A percentile compares a stretch with the other conserved stretches of the same genome.
Evolutionary conservation across 2,797 vertebrate genomes (phyloP).

Genomic region (Eulemur mongoz): DNA sequence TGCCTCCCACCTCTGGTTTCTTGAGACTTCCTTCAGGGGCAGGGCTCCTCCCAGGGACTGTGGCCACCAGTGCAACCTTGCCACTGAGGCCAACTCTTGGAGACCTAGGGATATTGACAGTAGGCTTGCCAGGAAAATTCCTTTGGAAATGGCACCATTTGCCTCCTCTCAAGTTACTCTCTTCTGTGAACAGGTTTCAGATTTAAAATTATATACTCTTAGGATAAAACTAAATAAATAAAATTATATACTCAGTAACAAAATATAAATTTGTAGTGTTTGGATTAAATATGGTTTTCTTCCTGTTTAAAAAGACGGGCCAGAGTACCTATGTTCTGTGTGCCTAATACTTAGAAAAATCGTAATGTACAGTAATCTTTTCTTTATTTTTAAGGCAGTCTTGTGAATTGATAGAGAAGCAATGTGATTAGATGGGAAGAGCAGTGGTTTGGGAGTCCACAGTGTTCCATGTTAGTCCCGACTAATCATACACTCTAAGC

Average conservation of each 20-base stretch:
- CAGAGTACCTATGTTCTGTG: background rate
- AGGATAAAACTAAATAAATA: too few relatives aligned
- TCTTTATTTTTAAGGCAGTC: background rate
- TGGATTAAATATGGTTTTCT: background rate
- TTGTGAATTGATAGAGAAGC: background rate
- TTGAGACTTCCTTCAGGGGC: background rate
- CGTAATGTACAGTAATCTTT: background rate
- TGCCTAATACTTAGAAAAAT: background rate
- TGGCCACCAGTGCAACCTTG: too few relatives aligned
- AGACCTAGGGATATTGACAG: background rate
- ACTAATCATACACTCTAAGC: background rate
- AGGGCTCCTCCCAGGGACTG: fast-evolving
- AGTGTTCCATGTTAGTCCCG: background rate
- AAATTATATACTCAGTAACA: background rate
- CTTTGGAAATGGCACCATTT: background rate
- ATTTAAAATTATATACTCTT: background rate
- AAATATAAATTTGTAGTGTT: background rate
- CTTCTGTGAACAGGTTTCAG: background rate
- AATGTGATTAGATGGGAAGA: background rate
- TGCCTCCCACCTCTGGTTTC: background rate
- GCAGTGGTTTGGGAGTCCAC: background rate
- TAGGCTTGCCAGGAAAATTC: background rate
- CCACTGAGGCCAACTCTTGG: background rate
- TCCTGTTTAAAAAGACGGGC: background rate
- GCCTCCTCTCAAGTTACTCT: background rate